phyloP scores from a whole-genome alignment of 2,797 vertebrate species.

The Epinephelus awoara region DNA sequence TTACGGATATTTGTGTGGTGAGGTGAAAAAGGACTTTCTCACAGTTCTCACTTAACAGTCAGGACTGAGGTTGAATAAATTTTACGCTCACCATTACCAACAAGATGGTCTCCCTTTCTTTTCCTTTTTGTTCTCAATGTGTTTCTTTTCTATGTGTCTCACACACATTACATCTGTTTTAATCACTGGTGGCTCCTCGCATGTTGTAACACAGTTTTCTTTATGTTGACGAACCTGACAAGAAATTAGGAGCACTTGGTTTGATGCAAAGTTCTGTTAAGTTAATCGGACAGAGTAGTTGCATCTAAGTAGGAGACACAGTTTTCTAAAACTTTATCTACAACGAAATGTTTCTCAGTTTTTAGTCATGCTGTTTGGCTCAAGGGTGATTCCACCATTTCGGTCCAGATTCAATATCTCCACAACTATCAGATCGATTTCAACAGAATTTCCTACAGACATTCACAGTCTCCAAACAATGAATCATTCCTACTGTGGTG shows the following conservation, averaged over 20 bases:
- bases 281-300: not conserved
- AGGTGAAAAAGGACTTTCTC: no score
- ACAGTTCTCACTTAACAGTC: no score
- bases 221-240: not conserved
- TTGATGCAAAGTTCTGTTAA: not conserved
- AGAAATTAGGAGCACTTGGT: not conserved
- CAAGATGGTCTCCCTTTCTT: not conserved
- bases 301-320: not conserved
- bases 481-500: no score
- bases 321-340: not conserved
- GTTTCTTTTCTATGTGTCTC: not conserved
- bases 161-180: not conserved
- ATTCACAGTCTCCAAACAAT: no score
- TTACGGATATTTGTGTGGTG: not conserved
- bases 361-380: no score
- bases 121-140: not conserved
- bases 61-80: not conserved
- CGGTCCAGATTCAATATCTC: not conserved
- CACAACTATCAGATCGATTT: not conserved
- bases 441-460: no score
- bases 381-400: no score
- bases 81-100: not conserved
- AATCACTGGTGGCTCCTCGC: not conserved
- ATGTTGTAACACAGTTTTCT: not conserved
- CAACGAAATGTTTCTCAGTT: no score